Evolutionary conservation across 2,888 invertebrate genomes (phyloP).

Genomic region (Aphidius colemani): DNA sequence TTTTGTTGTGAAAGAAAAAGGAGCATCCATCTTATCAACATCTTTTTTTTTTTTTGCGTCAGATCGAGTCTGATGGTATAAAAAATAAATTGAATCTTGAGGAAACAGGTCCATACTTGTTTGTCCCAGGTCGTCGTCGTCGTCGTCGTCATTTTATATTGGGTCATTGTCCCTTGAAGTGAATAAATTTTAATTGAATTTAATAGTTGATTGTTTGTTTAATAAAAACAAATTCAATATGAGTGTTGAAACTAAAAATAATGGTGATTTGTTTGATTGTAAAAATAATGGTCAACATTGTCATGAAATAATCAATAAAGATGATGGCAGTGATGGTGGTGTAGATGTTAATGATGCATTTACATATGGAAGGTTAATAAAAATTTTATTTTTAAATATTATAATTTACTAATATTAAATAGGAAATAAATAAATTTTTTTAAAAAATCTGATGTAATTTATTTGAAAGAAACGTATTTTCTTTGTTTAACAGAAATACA

Average conservation of each 20-base stretch:
- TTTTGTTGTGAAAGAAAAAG: background rate
- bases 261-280: slow-evolving; percentile 6
- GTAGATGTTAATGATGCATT: slow-evolving; percentile 49
- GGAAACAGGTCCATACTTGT: too few relatives aligned
- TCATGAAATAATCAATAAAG: slow-evolving; percentile 25
- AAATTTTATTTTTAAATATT: too few relatives aligned
- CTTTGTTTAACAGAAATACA: slow-evolving; percentile 39
- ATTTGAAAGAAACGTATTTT: background rate
- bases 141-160: too few relatives aligned
- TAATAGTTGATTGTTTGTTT: background rate
- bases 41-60: too few relatives aligned
- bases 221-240: background rate
- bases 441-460: background rate
- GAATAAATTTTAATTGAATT: background rate
- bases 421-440: slow-evolving; percentile 23
- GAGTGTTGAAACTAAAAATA: slow-evolving; percentile 16
- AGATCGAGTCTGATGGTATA: too few relatives aligned
- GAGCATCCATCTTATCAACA: background rate
- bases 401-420: too few relatives aligned
- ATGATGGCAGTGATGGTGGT: slow-evolving; percentile 33
- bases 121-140: too few relatives aligned
- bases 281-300: background rate
- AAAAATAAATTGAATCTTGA: too few relatives aligned
- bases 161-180: too few relatives aligned
- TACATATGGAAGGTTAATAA: slow-evolving; percentile 49